These are phyloP conservation scores for Anoura caudifer DNA, from an alignment of 2,113 vertebrate genomes.

Conservation along the genomic window DNA sequence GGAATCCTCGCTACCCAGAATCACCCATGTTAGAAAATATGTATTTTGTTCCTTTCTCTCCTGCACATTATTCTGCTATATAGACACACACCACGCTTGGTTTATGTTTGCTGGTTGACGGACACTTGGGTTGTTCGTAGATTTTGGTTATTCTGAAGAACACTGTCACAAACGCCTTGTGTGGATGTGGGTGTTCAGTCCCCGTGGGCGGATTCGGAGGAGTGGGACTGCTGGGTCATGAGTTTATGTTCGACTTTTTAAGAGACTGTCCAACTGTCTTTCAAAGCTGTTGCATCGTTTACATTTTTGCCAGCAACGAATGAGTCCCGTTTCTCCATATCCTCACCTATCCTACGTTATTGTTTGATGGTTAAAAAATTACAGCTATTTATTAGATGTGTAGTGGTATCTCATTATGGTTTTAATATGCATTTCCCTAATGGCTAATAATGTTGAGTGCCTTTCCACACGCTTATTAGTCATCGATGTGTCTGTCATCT, in stretches of 20 bases:
- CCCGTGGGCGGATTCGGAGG: not conserved
- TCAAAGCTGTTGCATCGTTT: not conserved
- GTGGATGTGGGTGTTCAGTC: not conserved
- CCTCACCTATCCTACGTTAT: not conserved
- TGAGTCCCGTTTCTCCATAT: not conserved
- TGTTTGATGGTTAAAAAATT: not conserved
- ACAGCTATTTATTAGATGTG: not conserved
- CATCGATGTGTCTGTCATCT: not conserved
- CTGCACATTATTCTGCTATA: accelerated
- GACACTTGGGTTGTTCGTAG: not conserved
- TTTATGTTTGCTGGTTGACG: accelerated
- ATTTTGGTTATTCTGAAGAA: not conserved
- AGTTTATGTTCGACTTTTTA: not conserved
- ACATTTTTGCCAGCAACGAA: not conserved
- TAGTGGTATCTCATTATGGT: not conserved
- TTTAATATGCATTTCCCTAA: not conserved
- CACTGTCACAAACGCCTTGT: not conserved
- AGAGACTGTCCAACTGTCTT: not conserved
- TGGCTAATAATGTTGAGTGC: not conserved
- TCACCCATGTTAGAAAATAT: no score
- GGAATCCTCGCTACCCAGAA: no score
- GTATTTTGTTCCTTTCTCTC: not conserved
- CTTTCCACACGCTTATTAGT: not conserved
- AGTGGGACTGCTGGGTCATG: not conserved
- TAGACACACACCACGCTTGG: accelerated